These are phyloP conservation scores for Craseonycteris thonglongyai DNA, from an alignment of 2,113 vertebrate species.

Conservation along the genomic window DNA sequence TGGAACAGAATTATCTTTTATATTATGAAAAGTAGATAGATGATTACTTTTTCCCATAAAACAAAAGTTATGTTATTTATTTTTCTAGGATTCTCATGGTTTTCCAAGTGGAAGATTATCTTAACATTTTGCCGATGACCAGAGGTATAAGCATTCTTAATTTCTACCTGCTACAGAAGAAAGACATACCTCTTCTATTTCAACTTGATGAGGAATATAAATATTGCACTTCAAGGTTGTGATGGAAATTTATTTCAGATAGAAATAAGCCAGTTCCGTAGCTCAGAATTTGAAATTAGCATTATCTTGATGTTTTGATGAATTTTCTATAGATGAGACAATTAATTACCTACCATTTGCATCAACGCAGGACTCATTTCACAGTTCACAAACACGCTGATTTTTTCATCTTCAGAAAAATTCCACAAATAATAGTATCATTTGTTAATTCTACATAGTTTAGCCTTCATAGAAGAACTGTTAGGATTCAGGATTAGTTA, in stretches of 20 bases:
- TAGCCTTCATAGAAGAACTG: background rate
- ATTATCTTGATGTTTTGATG: background rate
- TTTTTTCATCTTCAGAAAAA: background rate
- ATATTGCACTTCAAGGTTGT: background rate
- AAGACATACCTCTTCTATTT: background rate
- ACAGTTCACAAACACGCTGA: background rate
- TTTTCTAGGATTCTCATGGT: conserved; percentile 21
- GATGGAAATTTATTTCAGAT: conserved; percentile 20
- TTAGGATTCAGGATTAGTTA: background rate
- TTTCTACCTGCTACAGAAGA: background rate
- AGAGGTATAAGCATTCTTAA: background rate
- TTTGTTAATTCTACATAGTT: background rate
- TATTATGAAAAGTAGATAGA: background rate
- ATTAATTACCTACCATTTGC: background rate
- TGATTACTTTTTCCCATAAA: background rate
- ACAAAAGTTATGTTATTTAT: background rate
- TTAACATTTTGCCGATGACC: background rate
- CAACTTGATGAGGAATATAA: background rate
- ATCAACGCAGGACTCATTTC: background rate
- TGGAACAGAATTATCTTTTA: background rate
- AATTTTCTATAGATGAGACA: background rate
- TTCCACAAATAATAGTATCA: background rate
- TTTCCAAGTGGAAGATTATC: conserved; percentile 2
- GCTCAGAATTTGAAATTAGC: conserved; percentile 15
- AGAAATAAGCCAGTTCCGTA: background rate